Conservation (phyloP, 1,140 invertebrate species). For the Frieseomelitta varia region DNA sequence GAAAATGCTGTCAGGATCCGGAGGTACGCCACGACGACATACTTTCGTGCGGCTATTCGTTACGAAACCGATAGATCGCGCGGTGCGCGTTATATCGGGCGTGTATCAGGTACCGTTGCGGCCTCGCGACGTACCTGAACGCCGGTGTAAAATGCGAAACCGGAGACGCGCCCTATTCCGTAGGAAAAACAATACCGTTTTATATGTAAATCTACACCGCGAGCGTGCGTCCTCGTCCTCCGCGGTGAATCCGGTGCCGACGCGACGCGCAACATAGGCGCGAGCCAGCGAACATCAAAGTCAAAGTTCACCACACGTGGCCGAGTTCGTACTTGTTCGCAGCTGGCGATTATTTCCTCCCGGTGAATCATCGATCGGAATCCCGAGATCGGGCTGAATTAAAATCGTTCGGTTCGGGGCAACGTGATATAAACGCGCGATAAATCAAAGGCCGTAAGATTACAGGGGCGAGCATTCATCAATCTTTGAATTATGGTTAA, state of each 20-base stretch:
- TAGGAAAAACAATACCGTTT: constrained; percentile 60
- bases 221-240: constrained; percentile 15
- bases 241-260: background rate
- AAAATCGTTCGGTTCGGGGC: constrained; percentile 5
- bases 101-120: constrained; percentile 53
- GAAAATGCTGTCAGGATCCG: background rate
- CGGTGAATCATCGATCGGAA: constrained; percentile 51
- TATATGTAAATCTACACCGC: constrained; percentile 61
- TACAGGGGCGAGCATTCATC: background rate
- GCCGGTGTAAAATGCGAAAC: constrained; percentile 46
- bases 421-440: background rate
- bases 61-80: constrained; percentile 47
- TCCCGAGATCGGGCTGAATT: constrained; percentile 27
- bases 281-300: constrained; percentile 31
- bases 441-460: background rate
- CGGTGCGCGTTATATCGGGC: constrained; percentile 23
- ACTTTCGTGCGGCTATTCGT: constrained; percentile 31
- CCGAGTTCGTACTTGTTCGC: background rate
- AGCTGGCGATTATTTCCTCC: constrained; percentile 24
- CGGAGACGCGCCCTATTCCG: constrained; percentile 51
- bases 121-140: constrained; percentile 46
- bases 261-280: background rate
- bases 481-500: constrained; percentile 14
- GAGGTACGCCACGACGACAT: background rate
- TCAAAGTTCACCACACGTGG: constrained; percentile 3